A percentile compares a stretch with the other conserved stretches of the same genome.
phyloP scores from a whole-genome alignment of 2,888 invertebrate genomes.

The Morinoia aosen region DNA sequence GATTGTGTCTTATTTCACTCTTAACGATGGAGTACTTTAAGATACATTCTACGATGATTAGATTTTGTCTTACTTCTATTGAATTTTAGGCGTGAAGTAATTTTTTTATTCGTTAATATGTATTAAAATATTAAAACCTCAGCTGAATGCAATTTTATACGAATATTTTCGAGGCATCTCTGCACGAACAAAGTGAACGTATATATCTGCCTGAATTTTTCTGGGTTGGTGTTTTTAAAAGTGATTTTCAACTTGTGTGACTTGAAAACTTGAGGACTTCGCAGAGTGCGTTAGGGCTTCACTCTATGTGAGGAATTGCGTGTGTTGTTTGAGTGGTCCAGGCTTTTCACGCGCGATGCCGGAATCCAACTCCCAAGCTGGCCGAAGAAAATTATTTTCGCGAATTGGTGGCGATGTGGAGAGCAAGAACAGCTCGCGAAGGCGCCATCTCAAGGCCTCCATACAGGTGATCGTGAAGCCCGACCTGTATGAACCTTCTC shows the following conservation, averaged over 20 bases:
- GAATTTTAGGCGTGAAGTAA: not conserved
- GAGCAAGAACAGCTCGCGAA: not conserved
- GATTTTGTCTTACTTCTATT: not conserved
- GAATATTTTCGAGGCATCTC: not conserved
- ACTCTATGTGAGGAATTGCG: not conserved
- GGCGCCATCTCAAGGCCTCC: not conserved
- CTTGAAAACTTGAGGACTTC: not conserved
- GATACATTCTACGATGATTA: not conserved
- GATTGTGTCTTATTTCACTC: not conserved
- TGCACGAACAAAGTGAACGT: no score
- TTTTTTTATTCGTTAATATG: not conserved
- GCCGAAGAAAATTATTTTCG: not conserved
- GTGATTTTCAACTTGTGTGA: not conserved
- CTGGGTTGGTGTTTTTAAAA: not conserved
- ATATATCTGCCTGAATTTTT: no score
- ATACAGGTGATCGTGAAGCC: conserved; percentile 37
- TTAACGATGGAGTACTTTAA: not conserved
- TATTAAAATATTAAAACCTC: not conserved
- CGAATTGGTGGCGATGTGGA: not conserved
- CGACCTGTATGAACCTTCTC: not conserved
- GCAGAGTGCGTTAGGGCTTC: not conserved
- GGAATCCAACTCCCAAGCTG: not conserved
- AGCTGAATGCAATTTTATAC: not conserved
- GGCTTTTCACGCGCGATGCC: not conserved
- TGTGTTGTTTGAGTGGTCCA: not conserved